Base-by-base conservation (phyloP, 2,113 vertebrate species). In the Zingel zingel region DNA sequence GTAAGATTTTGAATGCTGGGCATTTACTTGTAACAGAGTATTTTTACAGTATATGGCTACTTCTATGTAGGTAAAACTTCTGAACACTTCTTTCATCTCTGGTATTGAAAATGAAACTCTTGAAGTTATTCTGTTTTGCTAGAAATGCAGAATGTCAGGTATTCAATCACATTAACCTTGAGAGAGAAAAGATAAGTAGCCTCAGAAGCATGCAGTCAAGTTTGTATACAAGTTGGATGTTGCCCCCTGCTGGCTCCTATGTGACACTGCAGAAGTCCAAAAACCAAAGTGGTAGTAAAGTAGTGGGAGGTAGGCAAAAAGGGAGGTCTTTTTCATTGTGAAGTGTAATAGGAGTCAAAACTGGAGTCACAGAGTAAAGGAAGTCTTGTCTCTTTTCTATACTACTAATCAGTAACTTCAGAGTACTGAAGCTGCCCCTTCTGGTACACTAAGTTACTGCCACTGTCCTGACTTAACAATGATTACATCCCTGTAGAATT, bases 401-500 rank as follows among this genome's bases (percentile, higher is more conserved):
- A 2, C 50, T 57, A 19, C 51, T 47, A 61, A 65, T 54, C 43
- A 72, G 39, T 74, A 45, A 56, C 74, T 71, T 45, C 48, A 79
- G 53, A 80, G 27, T 47, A 48, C 48, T 47, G 68, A 62, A 33
- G 23, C 39, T 53, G 67, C 51, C 78, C 23, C 19, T 56, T 66
- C 64, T 57, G 77, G 59, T 81, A 79, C 58, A 58, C n/a, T 72
- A 59, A 57, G 58, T 63, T 48, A 69, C 72, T 81, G 71, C 61
- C 74, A 71, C 74, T 77, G 81, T 80, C 33, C 85, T 61, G 11
- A 84, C 58, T 77, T 64, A 70, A 84, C 63, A 72, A 81, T 89
- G 85, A 90, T 89, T 82, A 86, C 70, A 90, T 88, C 88, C 83
- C 82, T 45, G 58, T 48, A 83, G 74, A 90, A 61, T 79, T 83